Conservation (phyloP, 2,797 vertebrate genomes). For the Megalops cyprinoides region DNA sequence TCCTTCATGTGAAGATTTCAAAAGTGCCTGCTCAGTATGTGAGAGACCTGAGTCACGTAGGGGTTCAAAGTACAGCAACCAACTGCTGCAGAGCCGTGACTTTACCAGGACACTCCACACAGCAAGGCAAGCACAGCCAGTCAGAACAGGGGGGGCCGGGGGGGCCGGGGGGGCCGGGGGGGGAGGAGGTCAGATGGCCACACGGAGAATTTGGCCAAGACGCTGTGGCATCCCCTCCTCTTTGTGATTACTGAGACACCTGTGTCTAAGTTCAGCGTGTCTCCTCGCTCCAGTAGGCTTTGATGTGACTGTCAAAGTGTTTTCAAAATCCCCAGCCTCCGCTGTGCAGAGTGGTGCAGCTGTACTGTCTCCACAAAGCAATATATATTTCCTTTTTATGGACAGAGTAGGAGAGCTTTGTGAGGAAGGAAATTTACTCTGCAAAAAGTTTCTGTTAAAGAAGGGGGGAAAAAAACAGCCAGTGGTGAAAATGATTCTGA, state of each 20-base stretch:
- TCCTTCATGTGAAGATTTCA: too few species aligned
- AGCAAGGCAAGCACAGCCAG: background rate
- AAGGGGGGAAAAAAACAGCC: background rate
- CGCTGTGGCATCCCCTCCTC: background rate
- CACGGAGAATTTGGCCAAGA: background rate
- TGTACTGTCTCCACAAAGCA: background rate
- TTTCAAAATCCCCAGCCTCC: background rate
- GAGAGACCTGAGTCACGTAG: too few species aligned
- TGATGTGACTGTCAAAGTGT: background rate
- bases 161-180: too few species aligned
- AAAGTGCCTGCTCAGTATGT: too few species aligned
- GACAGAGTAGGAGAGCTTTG: background rate
- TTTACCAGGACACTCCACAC: background rate
- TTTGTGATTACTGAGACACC: background rate
- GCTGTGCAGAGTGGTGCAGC: background rate
- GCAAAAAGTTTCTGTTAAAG: constrained; percentile 3
- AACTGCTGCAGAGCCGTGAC: background rate
- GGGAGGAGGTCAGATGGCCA: background rate
- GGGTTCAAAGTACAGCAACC: background rate
- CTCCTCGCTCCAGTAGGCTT: background rate
- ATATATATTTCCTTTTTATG: background rate
- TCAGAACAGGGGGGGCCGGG: background rate
- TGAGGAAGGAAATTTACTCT: constrained; percentile 1
- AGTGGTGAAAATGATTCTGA: background rate
- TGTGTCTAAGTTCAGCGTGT: background rate